Evolutionary conservation across 1,140 invertebrate species (phyloP), one percentile per base, ranked within the genome.

Genomic region (Apis dorsata): DNA sequence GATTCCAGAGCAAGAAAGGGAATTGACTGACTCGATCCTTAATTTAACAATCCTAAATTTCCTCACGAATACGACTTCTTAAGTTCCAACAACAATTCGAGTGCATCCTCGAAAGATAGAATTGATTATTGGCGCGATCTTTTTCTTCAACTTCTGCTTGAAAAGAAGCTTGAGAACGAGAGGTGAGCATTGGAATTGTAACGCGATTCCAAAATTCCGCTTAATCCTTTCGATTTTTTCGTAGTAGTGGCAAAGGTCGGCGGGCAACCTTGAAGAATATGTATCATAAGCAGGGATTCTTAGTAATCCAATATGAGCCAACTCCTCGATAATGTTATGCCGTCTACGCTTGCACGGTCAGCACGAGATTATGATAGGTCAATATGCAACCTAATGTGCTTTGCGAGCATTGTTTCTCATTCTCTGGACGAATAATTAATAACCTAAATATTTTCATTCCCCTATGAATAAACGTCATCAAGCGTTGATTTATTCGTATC

Each of bases 261-360:
- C 24, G 57, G 76, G 77, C 53, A 81, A 82, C 86, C 86, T 88
- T 87, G 86, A 84, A 57, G 74, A 65, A 55, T 55, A 68, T 86
- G 83, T 80, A 85, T 89, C 85, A 76, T 92, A 92, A 93, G 91
- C n/a, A n/a, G 91, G 92, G 92, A 92, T 93, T 93, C 84, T 55
- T 84, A 79, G 88, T 90, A 93, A 93, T 93, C 91, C 91, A 93
- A 93, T 92, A 92, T 90, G 86, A 83, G 88, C 86, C 79, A 81
- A 62, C 84, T 55, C 77, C 28, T 68, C 51, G 82, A 86, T 79
- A 86, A 85, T 74, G 24, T 59, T 72, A 24, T 24, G 15, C 19
- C 76, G 69, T 44, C 82, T 86, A 88, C 68, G 83, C 85, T 88
- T 81, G 81, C 72, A 80, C 59, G 57, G 79, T 89, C 81, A 84